A percentile compares a stretch with the other conserved stretches of the same genome.
These are phyloP conservation scores for Callocephalon fimbriatum DNA, from an alignment of 2,113 vertebrate genomes.

Conservation along the genomic window DNA sequence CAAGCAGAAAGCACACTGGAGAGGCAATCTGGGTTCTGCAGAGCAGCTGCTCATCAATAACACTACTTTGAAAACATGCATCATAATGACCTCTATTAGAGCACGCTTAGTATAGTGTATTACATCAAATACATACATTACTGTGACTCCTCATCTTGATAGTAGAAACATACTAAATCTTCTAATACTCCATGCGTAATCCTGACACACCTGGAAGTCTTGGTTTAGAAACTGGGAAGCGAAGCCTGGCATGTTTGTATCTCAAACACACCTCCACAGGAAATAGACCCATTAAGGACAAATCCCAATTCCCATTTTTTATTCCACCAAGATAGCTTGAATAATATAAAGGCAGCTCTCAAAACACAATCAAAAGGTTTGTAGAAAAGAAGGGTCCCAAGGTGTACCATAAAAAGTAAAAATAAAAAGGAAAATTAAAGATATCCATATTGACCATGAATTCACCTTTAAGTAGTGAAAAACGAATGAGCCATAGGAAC, in stretches of 20 bases:
- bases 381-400: not conserved
- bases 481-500: accelerated
- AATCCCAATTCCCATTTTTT: not conserved
- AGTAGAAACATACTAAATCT: not conserved
- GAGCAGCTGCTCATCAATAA: conserved; percentile 64
- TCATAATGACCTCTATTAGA: not conserved
- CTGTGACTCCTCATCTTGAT: not conserved
- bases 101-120: not conserved
- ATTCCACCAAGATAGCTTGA: not conserved
- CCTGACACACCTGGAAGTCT: not conserved
- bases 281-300: conserved; percentile 21
- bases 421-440: not conserved
- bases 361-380: not conserved
- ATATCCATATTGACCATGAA: accelerated
- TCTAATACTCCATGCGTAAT: not conserved
- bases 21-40: conserved; percentile 40
- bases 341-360: not conserved
- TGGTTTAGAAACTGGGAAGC: not conserved
- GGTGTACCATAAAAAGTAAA: not conserved
- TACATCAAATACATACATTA: not conserved
- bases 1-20: conserved; percentile 53
- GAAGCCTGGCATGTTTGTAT: not conserved
- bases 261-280: not conserved
- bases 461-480: not conserved
- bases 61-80: conserved; percentile 37